phyloP scores from a whole-genome alignment of 2,888 invertebrate genomes.

The Sympetrum striolatum region DNA sequence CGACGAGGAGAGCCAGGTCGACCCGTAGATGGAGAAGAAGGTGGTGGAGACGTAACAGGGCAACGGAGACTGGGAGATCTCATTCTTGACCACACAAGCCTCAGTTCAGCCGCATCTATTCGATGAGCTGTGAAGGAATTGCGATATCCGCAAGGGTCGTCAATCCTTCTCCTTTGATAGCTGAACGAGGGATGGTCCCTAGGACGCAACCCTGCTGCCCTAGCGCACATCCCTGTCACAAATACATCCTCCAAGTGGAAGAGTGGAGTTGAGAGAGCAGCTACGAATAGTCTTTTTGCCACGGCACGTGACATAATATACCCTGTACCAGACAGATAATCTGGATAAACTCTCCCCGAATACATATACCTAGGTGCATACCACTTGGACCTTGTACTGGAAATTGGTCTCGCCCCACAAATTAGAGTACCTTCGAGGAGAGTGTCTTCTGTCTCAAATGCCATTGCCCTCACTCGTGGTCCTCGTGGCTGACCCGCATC shows the following conservation, averaged over 20 bases:
- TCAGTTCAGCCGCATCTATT: conserved; percentile 19
- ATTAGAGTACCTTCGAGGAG: conserved; percentile 79
- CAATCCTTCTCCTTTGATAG: conserved; percentile 62
- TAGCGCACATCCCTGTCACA: conserved; percentile 77
- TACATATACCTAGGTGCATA: conserved; percentile 84
- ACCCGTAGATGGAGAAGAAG: conserved; percentile 1
- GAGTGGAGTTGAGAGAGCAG: conserved; percentile 71
- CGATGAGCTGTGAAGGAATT: conserved; percentile 38
- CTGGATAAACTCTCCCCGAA: conserved; percentile 73
- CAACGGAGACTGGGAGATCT: conserved; percentile 4
- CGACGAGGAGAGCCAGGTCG: conserved; percentile 5
- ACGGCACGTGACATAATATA: conserved; percentile 77
- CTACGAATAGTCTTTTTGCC: conserved; percentile 69
- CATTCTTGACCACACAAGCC: conserved; percentile 28
- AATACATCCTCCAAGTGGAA: conserved; percentile 82
- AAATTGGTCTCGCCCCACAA: conserved; percentile 77
- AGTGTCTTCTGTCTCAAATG: conserved; percentile 1
- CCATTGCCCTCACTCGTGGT: not conserved
- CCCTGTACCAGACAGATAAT: conserved; percentile 82
- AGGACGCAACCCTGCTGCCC: conserved; percentile 65
- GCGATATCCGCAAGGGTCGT: conserved; percentile 61
- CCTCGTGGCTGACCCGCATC: conserved; percentile 45
- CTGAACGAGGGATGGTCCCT: conserved; percentile 72
- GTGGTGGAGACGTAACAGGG: conserved; percentile 1
- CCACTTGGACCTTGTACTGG: conserved; percentile 79